Evolutionary conservation across 2,888 invertebrate genomes (phyloP).

Genomic region (Clivina fossor): DNA sequence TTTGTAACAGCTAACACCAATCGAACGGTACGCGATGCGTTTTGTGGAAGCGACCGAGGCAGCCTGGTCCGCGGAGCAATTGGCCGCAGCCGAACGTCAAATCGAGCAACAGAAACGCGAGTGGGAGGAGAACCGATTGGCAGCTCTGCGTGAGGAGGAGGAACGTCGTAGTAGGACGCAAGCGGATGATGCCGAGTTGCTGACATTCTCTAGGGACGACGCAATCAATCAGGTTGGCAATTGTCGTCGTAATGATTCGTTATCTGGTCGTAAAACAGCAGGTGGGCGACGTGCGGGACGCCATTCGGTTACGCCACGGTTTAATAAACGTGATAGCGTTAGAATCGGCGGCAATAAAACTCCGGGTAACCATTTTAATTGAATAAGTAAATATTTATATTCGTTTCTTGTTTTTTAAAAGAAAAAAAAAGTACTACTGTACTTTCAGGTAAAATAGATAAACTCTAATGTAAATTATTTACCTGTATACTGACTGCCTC

Average conservation of each 20-base stretch:
- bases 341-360: constrained; percentile 9
- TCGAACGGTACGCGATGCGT: constrained; percentile 94
- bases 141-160: constrained; percentile 68
- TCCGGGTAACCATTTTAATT: too few species aligned
- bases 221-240: constrained; percentile 84
- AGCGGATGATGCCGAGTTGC: constrained; percentile 64
- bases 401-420: too few species aligned
- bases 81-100: constrained; percentile 85
- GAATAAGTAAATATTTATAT: too few species aligned
- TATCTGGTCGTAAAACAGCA: constrained; percentile 41
- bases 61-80: constrained; percentile 80
- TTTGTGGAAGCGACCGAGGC: constrained; percentile 85
- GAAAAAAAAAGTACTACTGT: too few species aligned
- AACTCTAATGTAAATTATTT: too few species aligned
- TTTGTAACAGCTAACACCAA: constrained; percentile 87
- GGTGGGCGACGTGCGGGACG: constrained; percentile 31
- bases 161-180: constrained; percentile 60
- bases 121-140: constrained; percentile 83
- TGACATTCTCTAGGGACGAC: constrained; percentile 77
- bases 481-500: too few species aligned
- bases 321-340: constrained; percentile 32
- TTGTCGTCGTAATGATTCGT: too few species aligned
- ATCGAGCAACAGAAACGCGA: constrained; percentile 82
- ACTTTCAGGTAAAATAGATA: too few species aligned
- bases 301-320: too few species aligned